phyloP scores from a whole-genome alignment of 1,140 invertebrate species.

The Galleria mellonella region DNA sequence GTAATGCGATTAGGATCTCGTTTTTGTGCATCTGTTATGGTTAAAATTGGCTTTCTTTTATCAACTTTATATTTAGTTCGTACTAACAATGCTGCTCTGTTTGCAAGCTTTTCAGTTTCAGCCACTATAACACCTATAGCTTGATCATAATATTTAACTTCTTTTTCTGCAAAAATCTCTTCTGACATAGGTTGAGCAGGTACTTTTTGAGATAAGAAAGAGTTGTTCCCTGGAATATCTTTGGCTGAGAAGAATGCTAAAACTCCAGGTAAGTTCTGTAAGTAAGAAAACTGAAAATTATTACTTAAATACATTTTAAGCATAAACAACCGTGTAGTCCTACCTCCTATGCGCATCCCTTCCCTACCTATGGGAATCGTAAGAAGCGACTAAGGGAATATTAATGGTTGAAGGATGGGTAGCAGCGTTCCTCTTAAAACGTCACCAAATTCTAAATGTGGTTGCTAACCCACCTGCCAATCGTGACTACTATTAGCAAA shows the following conservation, averaged over 20 bases:
- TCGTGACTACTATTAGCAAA: too few relatives aligned
- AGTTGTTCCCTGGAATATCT: slow-evolving; percentile 85
- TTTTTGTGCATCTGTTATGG: slow-evolving; percentile 77
- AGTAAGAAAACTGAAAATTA: slow-evolving; percentile 8
- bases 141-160: slow-evolving; percentile 81
- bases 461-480: too few relatives aligned
- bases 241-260: slow-evolving; percentile 81
- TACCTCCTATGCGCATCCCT: too few relatives aligned
- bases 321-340: too few relatives aligned
- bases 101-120: slow-evolving; percentile 76
- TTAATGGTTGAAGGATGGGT: too few relatives aligned
- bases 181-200: slow-evolving; percentile 76
- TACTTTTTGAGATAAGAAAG: slow-evolving; percentile 55
- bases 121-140: slow-evolving; percentile 85
- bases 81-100: slow-evolving; percentile 80
- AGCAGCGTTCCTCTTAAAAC: too few relatives aligned
- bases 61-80: slow-evolving; percentile 76
- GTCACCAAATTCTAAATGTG: too few relatives aligned
- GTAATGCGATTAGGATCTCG: slow-evolving; percentile 36
- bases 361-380: too few relatives aligned
- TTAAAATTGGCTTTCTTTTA: slow-evolving; percentile 64
- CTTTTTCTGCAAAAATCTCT: slow-evolving; percentile 72
- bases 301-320: too few relatives aligned
- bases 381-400: too few relatives aligned
- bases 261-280: slow-evolving; percentile 80